Evolutionary conservation across 1,140 invertebrate species (phyloP).

Genomic region (Acromyrmex echinatior): DNA sequence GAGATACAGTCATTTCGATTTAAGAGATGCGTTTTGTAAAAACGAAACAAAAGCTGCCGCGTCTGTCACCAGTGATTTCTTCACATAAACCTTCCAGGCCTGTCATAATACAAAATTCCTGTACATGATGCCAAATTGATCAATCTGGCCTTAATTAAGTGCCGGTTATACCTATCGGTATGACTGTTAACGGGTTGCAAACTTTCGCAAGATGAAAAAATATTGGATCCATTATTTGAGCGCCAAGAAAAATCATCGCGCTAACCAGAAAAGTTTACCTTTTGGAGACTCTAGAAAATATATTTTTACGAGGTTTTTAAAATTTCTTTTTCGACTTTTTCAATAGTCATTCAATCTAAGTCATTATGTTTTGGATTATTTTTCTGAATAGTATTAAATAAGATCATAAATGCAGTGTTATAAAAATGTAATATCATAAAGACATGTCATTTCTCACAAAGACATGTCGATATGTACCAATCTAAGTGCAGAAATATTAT

Average conservation of each 20-base stretch:
- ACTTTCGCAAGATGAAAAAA: conserved; percentile 46
- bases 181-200: conserved; percentile 28
- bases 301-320: conserved; percentile 19
- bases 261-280: not conserved
- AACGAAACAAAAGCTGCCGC: conserved; percentile 40
- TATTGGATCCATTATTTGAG: conserved; percentile 26
- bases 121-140: conserved; percentile 23
- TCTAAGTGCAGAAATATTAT: not conserved
- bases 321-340: not conserved
- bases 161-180: not conserved
- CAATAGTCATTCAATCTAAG: not conserved
- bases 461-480: not conserved
- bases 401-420: not conserved
- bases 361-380: conserved; percentile 6
- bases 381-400: not conserved
- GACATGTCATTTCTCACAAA: not conserved
- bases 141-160: conserved; percentile 18
- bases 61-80: conserved; percentile 27
- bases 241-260: conserved; percentile 33
- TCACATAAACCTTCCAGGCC: conserved; percentile 12
- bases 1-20: not conserved
- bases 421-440: not conserved
- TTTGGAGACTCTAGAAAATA: conserved; percentile 23
- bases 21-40: not conserved
- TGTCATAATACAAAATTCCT: conserved; percentile 38